A percentile compares a stretch with the other conserved stretches of the same genome.
These are phyloP conservation scores for Xylocampa areola DNA, from an alignment of 2,888 invertebrate genomes.

Conservation along the genomic window DNA sequence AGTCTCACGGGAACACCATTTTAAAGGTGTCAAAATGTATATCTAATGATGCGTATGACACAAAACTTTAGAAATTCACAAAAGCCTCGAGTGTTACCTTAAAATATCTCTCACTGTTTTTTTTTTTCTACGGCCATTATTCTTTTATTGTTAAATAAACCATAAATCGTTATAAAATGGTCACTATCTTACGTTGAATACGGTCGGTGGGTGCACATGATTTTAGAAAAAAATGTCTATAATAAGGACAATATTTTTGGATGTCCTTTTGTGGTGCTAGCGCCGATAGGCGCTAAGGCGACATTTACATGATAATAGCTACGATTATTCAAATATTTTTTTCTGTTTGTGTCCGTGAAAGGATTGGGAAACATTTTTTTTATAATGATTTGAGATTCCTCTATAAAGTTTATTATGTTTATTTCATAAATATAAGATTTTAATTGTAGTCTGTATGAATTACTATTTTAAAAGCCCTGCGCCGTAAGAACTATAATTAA, in stretches of 20 bases:
- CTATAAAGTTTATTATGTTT: conserved; percentile 38
- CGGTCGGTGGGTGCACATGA: conserved; percentile 60
- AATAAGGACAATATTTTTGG: conserved; percentile 77
- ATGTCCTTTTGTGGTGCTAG: conserved; percentile 73
- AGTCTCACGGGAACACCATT: conserved; percentile 76
- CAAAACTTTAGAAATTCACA: conserved; percentile 72
- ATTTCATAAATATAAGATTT: conserved; percentile 39
- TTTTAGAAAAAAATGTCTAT: conserved; percentile 68
- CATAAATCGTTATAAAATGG: conserved; percentile 88
- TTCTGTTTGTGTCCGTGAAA: conserved; percentile 65
- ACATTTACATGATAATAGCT: conserved; percentile 82
- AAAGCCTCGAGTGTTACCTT: conserved; percentile 72
- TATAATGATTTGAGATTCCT: conserved; percentile 57
- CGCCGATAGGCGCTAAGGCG: conserved; percentile 83
- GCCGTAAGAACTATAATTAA: conserved; percentile 47
- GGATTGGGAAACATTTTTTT: conserved; percentile 60
- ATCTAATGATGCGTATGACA: conserved; percentile 80
- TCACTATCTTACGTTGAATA: conserved; percentile 80
- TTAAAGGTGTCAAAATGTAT: conserved; percentile 76
- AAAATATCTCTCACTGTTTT: conserved; percentile 67
- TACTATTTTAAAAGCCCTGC: conserved; percentile 46
- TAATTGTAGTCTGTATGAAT: conserved; percentile 46
- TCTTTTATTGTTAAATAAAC: conserved; percentile 88
- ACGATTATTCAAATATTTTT: conserved; percentile 75
- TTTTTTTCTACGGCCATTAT: conserved; percentile 71